These are phyloP conservation scores for Saguinus imperator DNA, from an alignment of 2,113 vertebrate genomes.

Conservation along the genomic window DNA sequence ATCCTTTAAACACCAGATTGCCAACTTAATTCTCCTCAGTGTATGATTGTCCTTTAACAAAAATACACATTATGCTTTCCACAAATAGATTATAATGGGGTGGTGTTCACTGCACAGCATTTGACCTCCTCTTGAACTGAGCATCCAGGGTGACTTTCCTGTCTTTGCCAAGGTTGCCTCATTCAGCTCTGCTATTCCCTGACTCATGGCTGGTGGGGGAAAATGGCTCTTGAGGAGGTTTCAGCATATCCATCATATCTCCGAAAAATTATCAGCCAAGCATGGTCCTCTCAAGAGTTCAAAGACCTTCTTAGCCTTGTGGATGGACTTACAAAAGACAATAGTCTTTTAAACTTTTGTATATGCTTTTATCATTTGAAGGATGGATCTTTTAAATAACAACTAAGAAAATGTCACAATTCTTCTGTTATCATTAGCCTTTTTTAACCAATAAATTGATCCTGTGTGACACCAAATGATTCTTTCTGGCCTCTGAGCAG, in stretches of 20 bases:
- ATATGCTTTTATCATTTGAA: not conserved
- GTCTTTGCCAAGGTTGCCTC: not conserved
- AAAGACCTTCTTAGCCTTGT: accelerated
- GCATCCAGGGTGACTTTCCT: not conserved
- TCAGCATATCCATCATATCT: not conserved
- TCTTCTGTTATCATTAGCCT: not conserved
- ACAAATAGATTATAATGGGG: slow-evolving; percentile 61
- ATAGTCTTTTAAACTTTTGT: not conserved
- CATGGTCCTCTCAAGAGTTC: not conserved
- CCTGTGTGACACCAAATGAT: not conserved
- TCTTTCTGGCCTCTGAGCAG: slow-evolving; percentile 47
- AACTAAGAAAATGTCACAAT: not conserved
- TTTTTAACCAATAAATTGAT: not conserved
- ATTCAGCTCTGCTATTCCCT: not conserved
- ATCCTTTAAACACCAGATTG: not conserved
- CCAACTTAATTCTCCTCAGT: slow-evolving; percentile 3
- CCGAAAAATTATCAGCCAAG: not conserved
- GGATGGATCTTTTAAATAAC: not conserved
- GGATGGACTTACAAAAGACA: not conserved
- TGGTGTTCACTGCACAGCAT: not conserved
- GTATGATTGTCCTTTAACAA: not conserved
- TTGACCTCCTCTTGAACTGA: slow-evolving; percentile 75
- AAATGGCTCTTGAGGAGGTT: not conserved
- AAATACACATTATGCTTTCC: slow-evolving; percentile 44
- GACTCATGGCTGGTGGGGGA: not conserved